Percentiles rank a stretch among this genome's conserved stretches.
phyloP scores from a whole-genome alignment of 1,140 invertebrate species.

The Araneus ventricosus region DNA sequence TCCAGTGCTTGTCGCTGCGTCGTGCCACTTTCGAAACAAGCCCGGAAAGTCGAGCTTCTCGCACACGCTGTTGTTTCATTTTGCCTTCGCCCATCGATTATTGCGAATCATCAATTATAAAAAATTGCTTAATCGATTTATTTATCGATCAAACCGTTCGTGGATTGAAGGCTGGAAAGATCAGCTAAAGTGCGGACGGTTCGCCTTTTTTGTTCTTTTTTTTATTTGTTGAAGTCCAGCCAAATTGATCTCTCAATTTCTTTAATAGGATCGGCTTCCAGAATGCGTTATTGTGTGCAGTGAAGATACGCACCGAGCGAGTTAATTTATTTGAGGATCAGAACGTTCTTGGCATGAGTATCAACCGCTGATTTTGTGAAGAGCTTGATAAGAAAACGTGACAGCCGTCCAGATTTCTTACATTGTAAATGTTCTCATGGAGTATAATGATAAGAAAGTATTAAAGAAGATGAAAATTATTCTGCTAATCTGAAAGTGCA shows the following conservation, averaged over 20 bases:
- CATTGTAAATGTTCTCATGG: no score
- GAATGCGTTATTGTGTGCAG: background rate
- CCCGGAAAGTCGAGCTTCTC: background rate
- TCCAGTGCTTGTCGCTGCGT: background rate
- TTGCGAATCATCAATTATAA: constrained; percentile 18
- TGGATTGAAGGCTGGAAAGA: background rate
- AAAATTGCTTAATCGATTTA: constrained; percentile 27
- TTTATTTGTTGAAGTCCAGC: background rate
- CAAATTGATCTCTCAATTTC: constrained; percentile 30
- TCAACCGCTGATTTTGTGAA: no score
- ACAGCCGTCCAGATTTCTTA: no score
- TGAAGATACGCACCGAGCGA: no score
- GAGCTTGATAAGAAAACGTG: no score
- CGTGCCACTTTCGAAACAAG: background rate
- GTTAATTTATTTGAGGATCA: no score
- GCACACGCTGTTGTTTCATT: background rate
- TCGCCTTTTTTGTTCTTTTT: background rate
- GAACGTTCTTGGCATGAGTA: no score
- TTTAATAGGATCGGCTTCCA: background rate
- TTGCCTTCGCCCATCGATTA: background rate
- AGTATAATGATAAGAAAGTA: no score
- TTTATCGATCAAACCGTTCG: background rate
- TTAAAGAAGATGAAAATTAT: no score
- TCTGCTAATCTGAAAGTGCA: no score
- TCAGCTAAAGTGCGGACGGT: background rate